phyloP scores from a whole-genome alignment of 1,140 invertebrate species.

The Musca domestica region DNA sequence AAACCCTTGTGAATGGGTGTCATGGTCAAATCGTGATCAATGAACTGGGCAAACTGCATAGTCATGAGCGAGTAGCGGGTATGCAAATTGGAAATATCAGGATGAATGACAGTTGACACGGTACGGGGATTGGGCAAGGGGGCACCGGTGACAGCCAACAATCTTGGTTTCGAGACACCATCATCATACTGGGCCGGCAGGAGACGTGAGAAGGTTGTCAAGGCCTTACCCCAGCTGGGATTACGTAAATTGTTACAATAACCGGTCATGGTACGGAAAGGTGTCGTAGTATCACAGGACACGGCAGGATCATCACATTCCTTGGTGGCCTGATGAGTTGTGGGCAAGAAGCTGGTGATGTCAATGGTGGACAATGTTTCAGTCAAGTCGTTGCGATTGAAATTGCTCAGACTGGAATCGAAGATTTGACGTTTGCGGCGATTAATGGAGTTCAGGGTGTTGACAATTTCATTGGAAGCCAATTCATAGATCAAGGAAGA shows the following conservation, averaged over 20 bases:
- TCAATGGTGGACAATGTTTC: conserved; percentile 75
- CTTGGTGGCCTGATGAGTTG: conserved; percentile 29
- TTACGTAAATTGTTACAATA: conserved; percentile 90
- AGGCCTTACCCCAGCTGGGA: conserved; percentile 78
- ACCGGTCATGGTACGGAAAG: conserved; percentile 80
- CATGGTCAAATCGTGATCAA: conserved; percentile 90
- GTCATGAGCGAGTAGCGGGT: conserved; percentile 86
- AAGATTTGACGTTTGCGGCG: conserved; percentile 72
- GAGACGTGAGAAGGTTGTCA: conserved; percentile 83
- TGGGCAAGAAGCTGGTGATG: conserved; percentile 57
- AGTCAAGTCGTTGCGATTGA: conserved; percentile 66
- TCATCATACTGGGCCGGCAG: conserved; percentile 87
- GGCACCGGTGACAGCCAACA: conserved; percentile 69
- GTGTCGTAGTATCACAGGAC: conserved; percentile 75
- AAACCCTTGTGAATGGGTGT: conserved; percentile 87
- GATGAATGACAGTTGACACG: conserved; percentile 82
- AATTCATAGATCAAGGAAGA: conserved; percentile 85
- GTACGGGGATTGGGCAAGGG: conserved; percentile 77
- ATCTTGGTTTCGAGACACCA: conserved; percentile 76
- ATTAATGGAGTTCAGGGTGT: conserved; percentile 60
- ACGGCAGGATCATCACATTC: conserved; percentile 65
- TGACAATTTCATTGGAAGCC: conserved; percentile 79
- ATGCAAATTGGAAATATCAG: conserved; percentile 83
- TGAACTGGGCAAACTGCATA: conserved; percentile 91
- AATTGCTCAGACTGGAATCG: conserved; percentile 66